Evolutionary conservation across 2,113 vertebrate genomes (phyloP).

Genomic region (Philantomba maxwellii): DNA sequence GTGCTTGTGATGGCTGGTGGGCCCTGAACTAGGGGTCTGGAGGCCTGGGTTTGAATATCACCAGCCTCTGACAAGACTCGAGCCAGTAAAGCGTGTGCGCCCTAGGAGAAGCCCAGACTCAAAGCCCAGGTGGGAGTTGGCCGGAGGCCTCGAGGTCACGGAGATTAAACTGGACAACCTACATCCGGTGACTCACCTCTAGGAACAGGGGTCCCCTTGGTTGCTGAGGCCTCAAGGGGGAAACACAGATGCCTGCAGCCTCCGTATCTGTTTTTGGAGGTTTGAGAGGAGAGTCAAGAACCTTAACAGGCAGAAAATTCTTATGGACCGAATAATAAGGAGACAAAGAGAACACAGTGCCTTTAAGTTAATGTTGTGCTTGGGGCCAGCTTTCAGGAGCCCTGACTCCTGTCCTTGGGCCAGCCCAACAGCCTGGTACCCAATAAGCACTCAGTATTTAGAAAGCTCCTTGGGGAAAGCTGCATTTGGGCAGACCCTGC

Average conservation of each 20-base stretch:
- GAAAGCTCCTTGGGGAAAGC: background rate
- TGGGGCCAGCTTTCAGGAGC: background rate
- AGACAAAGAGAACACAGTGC: background rate
- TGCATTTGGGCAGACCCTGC: background rate
- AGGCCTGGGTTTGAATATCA: conserved; percentile 49
- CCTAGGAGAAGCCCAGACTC: background rate
- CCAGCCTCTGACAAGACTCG: background rate
- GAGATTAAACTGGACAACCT: background rate
- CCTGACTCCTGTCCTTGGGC: background rate
- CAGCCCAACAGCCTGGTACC: background rate
- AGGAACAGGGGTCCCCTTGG: background rate
- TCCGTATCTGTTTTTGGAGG: background rate
- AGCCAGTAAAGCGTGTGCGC: background rate
- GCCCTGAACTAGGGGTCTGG: conserved; percentile 63
- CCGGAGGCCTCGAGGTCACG: background rate
- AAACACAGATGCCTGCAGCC: background rate
- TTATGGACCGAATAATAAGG: fast-evolving
- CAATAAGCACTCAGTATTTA: background rate
- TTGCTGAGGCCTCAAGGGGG: background rate
- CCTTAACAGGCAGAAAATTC: background rate
- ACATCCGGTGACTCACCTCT: background rate
- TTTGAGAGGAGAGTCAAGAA: background rate
- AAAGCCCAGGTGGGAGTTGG: too few species aligned
- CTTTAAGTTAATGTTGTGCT: background rate
- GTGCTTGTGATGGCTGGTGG: conserved; percentile 45